Conservation (phyloP, 2,113 vertebrate genomes). For the Platichthys stellatus region DNA sequence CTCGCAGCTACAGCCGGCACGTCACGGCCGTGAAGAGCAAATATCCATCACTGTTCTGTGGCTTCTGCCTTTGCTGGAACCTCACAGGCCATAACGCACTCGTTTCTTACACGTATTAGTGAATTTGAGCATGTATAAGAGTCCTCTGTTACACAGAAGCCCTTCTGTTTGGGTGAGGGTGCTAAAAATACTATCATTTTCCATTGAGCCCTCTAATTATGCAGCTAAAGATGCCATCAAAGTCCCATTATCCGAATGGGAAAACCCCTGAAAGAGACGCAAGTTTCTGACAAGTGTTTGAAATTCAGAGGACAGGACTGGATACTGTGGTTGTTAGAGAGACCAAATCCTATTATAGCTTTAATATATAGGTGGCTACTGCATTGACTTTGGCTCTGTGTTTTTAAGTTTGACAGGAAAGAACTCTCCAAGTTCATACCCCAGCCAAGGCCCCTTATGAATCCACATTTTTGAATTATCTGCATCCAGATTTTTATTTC, state of each 20-base stretch:
- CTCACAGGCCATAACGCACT: slow-evolving; percentile 9
- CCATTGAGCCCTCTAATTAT: slow-evolving; percentile 58
- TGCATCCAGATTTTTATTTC: too few species aligned
- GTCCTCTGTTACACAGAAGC: slow-evolving; percentile 35
- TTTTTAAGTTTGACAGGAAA: not conserved
- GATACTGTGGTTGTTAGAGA: slow-evolving; percentile 14
- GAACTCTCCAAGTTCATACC: not conserved
- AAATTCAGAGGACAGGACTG: slow-evolving; percentile 34
- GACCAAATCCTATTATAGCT: slow-evolving; percentile 39
- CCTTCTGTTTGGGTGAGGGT: slow-evolving; percentile 34
- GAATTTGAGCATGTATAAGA: slow-evolving; percentile 26
- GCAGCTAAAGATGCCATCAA: slow-evolving; percentile 49
- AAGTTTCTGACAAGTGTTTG: slow-evolving; percentile 40
- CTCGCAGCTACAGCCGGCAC: slow-evolving; percentile 27
- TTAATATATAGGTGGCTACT: slow-evolving; percentile 37
- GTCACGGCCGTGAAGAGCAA: slow-evolving; percentile 63
- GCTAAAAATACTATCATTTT: slow-evolving; percentile 56
- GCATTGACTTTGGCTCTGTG: not conserved
- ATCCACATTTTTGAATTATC: too few species aligned
- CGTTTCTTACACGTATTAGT: slow-evolving; percentile 15
- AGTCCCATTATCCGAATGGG: slow-evolving; percentile 48
- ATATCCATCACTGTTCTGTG: slow-evolving; percentile 64
- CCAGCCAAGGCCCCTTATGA: too few species aligned
- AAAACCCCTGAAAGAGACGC: slow-evolving; percentile 40
- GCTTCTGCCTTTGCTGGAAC: slow-evolving; percentile 20